Evolutionary conservation across 2,888 invertebrate species (phyloP), one percentile per base, ranked within the genome.

Genomic region (Halictus ligatus): DNA sequence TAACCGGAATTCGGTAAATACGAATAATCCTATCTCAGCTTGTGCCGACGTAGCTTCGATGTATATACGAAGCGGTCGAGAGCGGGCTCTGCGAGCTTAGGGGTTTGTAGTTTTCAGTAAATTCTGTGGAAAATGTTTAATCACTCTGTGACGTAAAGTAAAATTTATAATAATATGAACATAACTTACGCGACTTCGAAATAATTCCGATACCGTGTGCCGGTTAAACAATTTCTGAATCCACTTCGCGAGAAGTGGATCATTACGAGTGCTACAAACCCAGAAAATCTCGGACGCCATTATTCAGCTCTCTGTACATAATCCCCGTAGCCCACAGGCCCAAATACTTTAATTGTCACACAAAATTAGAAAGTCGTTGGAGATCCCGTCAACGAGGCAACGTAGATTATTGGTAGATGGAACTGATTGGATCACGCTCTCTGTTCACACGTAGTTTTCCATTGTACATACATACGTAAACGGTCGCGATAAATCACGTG

Each of bases 1-100:
- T 81, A 87, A 83, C 82, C 35, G 87, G 87, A 89, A 91, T 86
- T 91, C 88, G 92, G 93, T 93, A 94, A 93, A 93, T 93, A 90
- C 89, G 78, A 64, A 85, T 88, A 87, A 69, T 69, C 80, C 75
- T 76, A 86, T 91, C 87, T 75, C 80, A 80, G 90, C 89, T 91
- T 86, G 86, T 76, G 67, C 67, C 67, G 67, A 81, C 81, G 82
- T 86, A 78, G 84, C 75, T 35, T 10, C 67, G 64, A 64, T 64
- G 64, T 64, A 64, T 29, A 64, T 64, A 64, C 64, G 7, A 64
- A 15, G 29, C 64, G 64, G 25, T 35, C 10, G 67, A 67, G 67
- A 29, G 67, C 7, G 29, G 67, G 18, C 35, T 35, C 35, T 8
- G 35, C 35, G 67, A 29, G 67, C 29, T 35, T 67, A 67, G 35